Percentiles rank a stretch among this genome's conserved stretches.
phyloP scores from a whole-genome alignment of 2,797 vertebrate species.

The Choloepus didactylus region DNA sequence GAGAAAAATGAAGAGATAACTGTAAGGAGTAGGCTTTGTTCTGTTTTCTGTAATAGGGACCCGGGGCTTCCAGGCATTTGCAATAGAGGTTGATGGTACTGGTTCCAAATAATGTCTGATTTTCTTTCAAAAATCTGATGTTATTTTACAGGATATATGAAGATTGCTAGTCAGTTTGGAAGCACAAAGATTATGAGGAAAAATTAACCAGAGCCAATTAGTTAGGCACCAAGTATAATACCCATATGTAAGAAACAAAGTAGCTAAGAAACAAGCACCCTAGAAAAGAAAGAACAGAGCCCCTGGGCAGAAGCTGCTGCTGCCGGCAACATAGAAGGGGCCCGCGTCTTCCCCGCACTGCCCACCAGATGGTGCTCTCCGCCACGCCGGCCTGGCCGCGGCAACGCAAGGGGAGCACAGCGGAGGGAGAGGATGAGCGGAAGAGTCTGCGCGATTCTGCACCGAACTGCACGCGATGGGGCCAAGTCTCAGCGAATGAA shows the following conservation, averaged over 20 bases:
- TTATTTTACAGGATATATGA: constrained; percentile 16
- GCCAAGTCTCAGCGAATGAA: neutral
- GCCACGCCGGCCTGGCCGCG: constrained; percentile 1
- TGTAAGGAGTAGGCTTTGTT: neutral
- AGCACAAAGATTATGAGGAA: constrained; percentile 24
- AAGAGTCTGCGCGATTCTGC: too few relatives aligned
- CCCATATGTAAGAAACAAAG: neutral
- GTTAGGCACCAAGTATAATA: neutral
- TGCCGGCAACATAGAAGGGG: neutral
- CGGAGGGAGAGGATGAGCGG: neutral
- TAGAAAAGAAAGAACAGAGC: neutral
- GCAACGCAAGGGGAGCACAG: neutral
- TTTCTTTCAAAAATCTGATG: constrained; percentile 30
- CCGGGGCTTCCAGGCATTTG: constrained; percentile 18
- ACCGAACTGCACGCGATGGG: neutral
- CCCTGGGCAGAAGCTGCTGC: neutral
- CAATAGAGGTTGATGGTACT: neutral
- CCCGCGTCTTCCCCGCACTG: neutral
- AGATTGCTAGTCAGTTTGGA: constrained; percentile 19
- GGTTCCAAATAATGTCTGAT: constrained; percentile 33
- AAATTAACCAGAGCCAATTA: constrained; percentile 27
- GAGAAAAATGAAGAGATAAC: neutral
- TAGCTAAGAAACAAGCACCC: neutral
- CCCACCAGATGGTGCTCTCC: constrained; percentile 29
- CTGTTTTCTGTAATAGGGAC: neutral